Percentiles rank a stretch among this genome's conserved stretches.
Conservation (phyloP, 2,888 invertebrate genomes). For the Sminthurinus aureus region DNA sequence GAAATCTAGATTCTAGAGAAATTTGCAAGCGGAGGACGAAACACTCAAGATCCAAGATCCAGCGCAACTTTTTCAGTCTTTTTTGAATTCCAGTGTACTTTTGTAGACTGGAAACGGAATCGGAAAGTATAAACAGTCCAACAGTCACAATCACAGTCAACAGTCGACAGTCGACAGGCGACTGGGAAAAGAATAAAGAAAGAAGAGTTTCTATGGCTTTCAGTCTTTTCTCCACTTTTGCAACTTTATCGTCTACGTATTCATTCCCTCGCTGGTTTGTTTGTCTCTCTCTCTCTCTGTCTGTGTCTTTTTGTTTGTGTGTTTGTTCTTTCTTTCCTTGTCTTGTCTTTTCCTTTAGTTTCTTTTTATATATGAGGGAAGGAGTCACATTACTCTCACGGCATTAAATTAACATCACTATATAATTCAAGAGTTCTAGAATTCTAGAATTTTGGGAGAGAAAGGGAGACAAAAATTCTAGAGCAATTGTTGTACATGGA, state of each 20-base stretch:
- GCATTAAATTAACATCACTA: background rate
- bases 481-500: no score
- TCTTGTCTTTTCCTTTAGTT: background rate
- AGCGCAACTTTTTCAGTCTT: background rate
- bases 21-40: background rate
- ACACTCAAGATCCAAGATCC: background rate
- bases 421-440: background rate
- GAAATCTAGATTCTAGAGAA: background rate
- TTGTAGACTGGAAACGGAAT: constrained; percentile 18
- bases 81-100: background rate
- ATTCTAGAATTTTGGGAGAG: no score
- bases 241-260: constrained; percentile 4
- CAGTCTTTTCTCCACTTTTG: constrained; percentile 2
- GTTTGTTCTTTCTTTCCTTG: no score
- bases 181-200: background rate
- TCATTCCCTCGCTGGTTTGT: no score
- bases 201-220: constrained; percentile 1
- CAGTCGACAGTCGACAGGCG: background rate
- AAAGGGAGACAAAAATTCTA: no score
- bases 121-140: constrained; percentile 40
- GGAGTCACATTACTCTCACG: background rate
- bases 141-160: constrained; percentile 24
- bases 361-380: background rate
- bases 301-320: background rate
- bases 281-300: background rate